These are phyloP conservation scores for Sander lucioperca DNA, from an alignment of 2,113 vertebrate species.

Conservation along the genomic window DNA sequence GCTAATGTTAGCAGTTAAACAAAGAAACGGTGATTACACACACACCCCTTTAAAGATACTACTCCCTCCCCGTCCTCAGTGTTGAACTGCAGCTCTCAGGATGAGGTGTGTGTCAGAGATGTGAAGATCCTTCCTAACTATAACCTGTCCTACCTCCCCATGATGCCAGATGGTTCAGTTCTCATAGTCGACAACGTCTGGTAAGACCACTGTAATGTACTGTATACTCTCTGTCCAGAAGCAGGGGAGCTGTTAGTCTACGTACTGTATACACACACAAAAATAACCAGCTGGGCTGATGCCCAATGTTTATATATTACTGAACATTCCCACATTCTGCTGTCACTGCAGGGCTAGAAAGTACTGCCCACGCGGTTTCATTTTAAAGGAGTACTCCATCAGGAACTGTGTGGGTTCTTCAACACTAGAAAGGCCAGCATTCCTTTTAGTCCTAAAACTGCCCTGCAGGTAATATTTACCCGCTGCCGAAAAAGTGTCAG, in stretches of 20 bases:
- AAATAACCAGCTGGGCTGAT: not conserved
- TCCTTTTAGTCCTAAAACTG: no score
- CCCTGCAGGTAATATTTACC: no score
- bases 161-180: slow-evolving; percentile 93
- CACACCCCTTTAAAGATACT: not conserved
- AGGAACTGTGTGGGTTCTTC: no score
- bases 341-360: not conserved
- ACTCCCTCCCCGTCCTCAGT: slow-evolving; percentile 74
- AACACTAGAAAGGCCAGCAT: no score
- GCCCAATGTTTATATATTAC: not conserved
- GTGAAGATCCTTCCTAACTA: slow-evolving; percentile 90
- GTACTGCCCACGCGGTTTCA: not conserved
- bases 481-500: no score
- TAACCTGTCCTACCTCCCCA: slow-evolving; percentile 90
- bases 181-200: slow-evolving; percentile 91
- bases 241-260: not conserved
- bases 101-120: slow-evolving; percentile 88
- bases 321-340: not conserved
- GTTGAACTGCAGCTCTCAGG: slow-evolving; percentile 89
- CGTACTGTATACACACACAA: not conserved
- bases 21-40: not conserved
- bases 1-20: no score
- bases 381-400: not conserved
- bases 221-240: not conserved
- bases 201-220: slow-evolving; percentile 70